phyloP scores from a whole-genome alignment of 2,113 vertebrate genomes.

The Podocnemis expansa region DNA sequence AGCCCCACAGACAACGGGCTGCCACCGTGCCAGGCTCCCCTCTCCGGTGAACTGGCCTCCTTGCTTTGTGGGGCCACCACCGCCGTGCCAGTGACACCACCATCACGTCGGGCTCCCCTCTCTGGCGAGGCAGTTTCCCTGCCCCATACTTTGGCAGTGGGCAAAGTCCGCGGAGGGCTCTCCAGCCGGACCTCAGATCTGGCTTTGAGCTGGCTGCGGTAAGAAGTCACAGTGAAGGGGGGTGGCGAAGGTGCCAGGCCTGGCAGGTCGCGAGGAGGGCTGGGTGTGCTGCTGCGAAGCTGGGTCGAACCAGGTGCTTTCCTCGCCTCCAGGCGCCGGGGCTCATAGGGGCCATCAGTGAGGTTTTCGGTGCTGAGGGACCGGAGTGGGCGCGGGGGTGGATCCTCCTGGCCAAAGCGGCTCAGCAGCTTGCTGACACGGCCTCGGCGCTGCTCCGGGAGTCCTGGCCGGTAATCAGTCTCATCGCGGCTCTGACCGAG shows the following conservation, averaged over 20 bases:
- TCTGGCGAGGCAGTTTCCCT: conserved; percentile 27
- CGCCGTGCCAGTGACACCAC: not conserved
- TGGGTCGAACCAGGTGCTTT: not conserved
- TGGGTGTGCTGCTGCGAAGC: not conserved
- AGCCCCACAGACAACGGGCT: not conserved
- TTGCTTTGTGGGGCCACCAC: not conserved
- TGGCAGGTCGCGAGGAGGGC: not conserved
- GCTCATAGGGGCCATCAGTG: not conserved
- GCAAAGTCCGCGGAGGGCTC: not conserved
- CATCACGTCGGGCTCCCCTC: not conserved
- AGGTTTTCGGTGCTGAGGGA: conserved; percentile 84
- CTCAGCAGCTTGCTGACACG: conserved; percentile 82
- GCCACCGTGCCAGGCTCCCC: conserved; percentile 33
- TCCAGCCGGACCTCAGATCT: not conserved
- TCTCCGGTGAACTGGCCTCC: not conserved
- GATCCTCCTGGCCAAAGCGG: conserved; percentile 73
- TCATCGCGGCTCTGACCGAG: not conserved
- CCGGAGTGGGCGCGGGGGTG: conserved; percentile 35
- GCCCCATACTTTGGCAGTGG: conserved; percentile 2
- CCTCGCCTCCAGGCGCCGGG: not conserved
- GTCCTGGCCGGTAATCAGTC: conserved; percentile 10
- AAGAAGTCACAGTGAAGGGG: conserved; percentile 1
- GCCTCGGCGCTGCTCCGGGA: conserved; percentile 60
- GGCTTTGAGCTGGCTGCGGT: not conserved
- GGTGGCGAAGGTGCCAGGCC: not conserved